Evolutionary conservation across 2,888 invertebrate genomes (phyloP), one percentile per base, ranked within the genome.

Genomic region (Agrotis segetum): DNA sequence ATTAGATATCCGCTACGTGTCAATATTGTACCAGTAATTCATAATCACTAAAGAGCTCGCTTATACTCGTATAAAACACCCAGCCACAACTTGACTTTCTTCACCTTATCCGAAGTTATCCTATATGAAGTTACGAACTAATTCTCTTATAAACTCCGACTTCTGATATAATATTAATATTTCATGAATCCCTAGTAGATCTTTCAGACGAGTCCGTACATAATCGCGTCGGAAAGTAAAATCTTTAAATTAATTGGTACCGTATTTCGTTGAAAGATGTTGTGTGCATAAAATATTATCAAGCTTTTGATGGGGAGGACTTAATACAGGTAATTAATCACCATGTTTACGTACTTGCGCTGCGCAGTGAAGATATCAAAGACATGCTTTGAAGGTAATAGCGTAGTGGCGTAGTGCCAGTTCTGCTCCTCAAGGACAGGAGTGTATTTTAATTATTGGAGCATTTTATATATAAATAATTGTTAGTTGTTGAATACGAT

Each of bases 111-210:
- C 16, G 6, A 71, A 61, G 53, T 77, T 67, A 73, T 70, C 64
- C 49, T 24, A 16, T 47, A 75, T 50, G 68, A 67, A 78, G 64
- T 82, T 75, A 24, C 44, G 16, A 73, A 79, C 77, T 71, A 71
- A 79, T 77, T 82, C 74, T 79, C 72, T 79, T 71, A 67, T 52
- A 59, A 82, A 74, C 83, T 79, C 60, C 17, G 63, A 62, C 65
- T 53, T 63, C 74, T 64, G 47, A 29, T 67, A 29, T 67, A 47
- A 58, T 52, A 82, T 85, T 74, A 79, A 82, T 76, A 82, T 83
- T 83, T 79, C 70, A 85, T 82, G 73, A 82, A 82, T 65, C 59
- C 49, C 19, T 68, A 53, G 62, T 56, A 70, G 53, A 71, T 76
- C 60, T 29, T 60, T 52, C 55, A 59, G 52, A 60, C 52, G 61